Base-by-base conservation (phyloP, 2,113 vertebrate genomes). In the Lamprologus callipterus region DNA sequence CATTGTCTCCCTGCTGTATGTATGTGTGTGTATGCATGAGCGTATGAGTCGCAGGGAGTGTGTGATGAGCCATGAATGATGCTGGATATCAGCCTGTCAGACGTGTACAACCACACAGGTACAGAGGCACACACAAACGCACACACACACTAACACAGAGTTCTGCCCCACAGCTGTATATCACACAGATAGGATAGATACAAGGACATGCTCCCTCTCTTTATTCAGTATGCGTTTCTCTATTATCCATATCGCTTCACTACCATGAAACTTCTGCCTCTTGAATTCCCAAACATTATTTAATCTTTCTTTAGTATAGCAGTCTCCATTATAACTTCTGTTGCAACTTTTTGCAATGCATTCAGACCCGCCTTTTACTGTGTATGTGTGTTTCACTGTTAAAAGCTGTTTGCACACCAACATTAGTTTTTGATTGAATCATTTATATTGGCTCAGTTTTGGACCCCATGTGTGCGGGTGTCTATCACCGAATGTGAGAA, bases 61-160 rank as follows among this genome's bases (percentile, higher is more conserved):
- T 85, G 80, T 84, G 87, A 93, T 91, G 87, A 90, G 80, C 86
- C 85, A 83, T 91, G 80, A 91, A 86, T 88, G 86, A 91, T 89
- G 85, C 85, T 89, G 81, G 80, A 81, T 88, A 84, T 92, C 83
- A 82, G 68, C 68, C 68, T 85, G 85, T 84, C 85, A 82, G 45
- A 88, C 40, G 16, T 37, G 82, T 28, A 85, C 79, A 94, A 80
- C 87, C 78, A 84, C 86, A 87, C 45, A 86, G 57, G 54, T 23
- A 42, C 21, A 58, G 42, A 80, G 26, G 37, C 63, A 4, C 65
- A 14, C 35, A 23, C 63, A 40, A 37, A 40, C 49, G 73, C 47
- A 40, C 63, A 82, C 57, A 80, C 68, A 75, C 40, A 45, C 21
- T 45, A 26, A 7, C 68, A 73, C 82, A 3, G 16, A 75, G 42